A percentile compares a stretch with the other conserved stretches of the same genome.
These are phyloP conservation scores for Ormyrus thymus DNA, from an alignment of 2,888 invertebrate genomes.

Conservation along the genomic window DNA sequence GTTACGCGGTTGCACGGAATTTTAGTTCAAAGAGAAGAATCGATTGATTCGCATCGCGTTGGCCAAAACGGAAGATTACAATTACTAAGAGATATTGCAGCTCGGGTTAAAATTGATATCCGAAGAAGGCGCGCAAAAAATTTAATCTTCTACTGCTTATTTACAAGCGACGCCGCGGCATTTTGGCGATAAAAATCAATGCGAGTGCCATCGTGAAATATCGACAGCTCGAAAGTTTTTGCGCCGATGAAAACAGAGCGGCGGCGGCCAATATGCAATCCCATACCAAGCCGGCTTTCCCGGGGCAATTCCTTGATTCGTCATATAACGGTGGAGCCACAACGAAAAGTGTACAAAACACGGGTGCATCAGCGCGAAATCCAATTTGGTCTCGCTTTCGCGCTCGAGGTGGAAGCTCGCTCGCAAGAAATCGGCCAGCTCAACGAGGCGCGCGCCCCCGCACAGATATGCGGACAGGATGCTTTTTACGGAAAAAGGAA, in stretches of 20 bases:
- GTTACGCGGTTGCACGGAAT: too few species aligned
- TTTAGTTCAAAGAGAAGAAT: too few species aligned
- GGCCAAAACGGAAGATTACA: too few species aligned
- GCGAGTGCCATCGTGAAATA: neutral
- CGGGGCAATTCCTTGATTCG: slow-evolving; percentile 33
- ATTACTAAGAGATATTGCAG: too few species aligned
- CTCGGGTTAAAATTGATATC: too few species aligned
- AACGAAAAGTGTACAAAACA: slow-evolving; percentile 27
- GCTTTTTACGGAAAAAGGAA: neutral
- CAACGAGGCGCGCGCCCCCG: neutral
- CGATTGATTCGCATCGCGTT: too few species aligned
- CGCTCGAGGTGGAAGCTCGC: slow-evolving; percentile 18
- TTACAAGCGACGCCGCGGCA: too few species aligned
- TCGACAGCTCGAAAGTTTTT: neutral
- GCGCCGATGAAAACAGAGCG: slow-evolving; percentile 12
- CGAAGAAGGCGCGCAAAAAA: too few species aligned
- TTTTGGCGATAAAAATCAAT: neutral
- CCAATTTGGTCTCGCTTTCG: slow-evolving; percentile 38
- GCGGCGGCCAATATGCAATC: neutral
- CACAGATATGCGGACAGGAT: neutral
- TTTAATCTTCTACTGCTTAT: too few species aligned
- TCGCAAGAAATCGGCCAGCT: slow-evolving; percentile 31
- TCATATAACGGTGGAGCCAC: slow-evolving; percentile 28
- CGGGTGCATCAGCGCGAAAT: slow-evolving; percentile 40
- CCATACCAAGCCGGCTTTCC: neutral